Evolutionary conservation across 2,888 invertebrate species (phyloP).

Genomic region (Phalera bucephala): DNA sequence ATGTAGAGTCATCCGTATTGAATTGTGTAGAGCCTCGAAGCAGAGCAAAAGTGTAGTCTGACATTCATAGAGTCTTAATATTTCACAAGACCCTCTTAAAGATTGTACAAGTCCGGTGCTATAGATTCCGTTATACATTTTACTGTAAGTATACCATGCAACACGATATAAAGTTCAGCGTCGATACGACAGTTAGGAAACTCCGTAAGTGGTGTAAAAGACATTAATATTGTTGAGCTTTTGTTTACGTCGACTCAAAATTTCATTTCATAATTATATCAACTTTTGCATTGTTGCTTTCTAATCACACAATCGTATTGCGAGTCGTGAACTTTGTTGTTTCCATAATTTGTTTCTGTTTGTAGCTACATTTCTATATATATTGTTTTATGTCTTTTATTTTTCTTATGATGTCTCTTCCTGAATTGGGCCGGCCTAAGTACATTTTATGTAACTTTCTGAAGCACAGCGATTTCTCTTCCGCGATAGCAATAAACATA

Average conservation of each 20-base stretch:
- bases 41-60: neutral
- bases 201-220: slow-evolving; percentile 24
- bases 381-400: too few species aligned
- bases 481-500: too few species aligned
- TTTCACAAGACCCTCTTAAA: neutral
- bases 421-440: too few species aligned
- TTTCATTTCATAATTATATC: slow-evolving; percentile 10
- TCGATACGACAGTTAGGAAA: slow-evolving; percentile 26
- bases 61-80: neutral
- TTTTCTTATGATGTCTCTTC: too few species aligned
- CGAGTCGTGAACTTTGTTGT: neutral
- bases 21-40: too few species aligned
- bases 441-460: too few species aligned
- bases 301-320: neutral
- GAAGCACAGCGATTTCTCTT: too few species aligned
- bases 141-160: slow-evolving; percentile 22
- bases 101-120: slow-evolving; percentile 1
- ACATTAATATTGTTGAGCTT: slow-evolving; percentile 19
- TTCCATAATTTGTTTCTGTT: neutral
- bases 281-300: slow-evolving; percentile 7
- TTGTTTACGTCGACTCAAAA: slow-evolving; percentile 17
- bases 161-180: slow-evolving; percentile 26
- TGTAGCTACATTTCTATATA: too few species aligned
- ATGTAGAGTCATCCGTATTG: too few species aligned
- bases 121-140: slow-evolving; percentile 11